Conservation (phyloP, 2,888 invertebrate species). For the Aspidiotus rigidus region DNA sequence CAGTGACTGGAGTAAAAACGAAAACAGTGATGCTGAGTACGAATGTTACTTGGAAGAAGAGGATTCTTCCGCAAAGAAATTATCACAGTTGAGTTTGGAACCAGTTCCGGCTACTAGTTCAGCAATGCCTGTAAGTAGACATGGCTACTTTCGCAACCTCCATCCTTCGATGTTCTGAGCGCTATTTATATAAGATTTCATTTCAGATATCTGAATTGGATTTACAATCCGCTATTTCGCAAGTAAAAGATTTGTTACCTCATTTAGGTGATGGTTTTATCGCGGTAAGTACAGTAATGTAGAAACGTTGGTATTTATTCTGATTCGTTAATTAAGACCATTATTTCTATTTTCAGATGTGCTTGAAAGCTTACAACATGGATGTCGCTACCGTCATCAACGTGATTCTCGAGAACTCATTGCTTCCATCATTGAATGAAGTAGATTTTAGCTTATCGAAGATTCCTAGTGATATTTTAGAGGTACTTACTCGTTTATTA, state of each 20-base stretch:
- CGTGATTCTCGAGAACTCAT: conserved; percentile 66
- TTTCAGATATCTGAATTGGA: conserved; percentile 16
- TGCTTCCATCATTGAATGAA: conserved; percentile 48
- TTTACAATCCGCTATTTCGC: conserved; percentile 49
- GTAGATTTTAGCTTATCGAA: conserved; percentile 49
- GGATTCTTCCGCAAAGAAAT: background rate
- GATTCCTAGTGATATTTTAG: conserved; percentile 10
- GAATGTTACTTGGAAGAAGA: conserved; percentile 11
- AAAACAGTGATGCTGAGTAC: conserved; percentile 10
- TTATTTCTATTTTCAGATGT: conserved; percentile 54
- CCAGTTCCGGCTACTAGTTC: conserved; percentile 14
- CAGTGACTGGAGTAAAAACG: conserved; percentile 17
- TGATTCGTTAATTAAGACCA: conserved; percentile 31
- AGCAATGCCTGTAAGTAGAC: background rate
- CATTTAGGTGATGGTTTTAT: conserved; percentile 69
- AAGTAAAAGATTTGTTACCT: conserved; percentile 67
- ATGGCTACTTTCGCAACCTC: background rate
- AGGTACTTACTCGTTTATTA: conserved; percentile 1
- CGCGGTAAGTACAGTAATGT: conserved; percentile 43
- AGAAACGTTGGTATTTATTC: background rate
- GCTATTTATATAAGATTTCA: background rate
- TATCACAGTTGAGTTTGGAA: background rate
- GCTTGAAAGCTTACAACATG: conserved; percentile 67
- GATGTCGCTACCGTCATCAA: conserved; percentile 69
- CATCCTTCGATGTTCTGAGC: background rate